phyloP scores from a whole-genome alignment of 2,888 invertebrate species.

The Cosmopolites sordidus region DNA sequence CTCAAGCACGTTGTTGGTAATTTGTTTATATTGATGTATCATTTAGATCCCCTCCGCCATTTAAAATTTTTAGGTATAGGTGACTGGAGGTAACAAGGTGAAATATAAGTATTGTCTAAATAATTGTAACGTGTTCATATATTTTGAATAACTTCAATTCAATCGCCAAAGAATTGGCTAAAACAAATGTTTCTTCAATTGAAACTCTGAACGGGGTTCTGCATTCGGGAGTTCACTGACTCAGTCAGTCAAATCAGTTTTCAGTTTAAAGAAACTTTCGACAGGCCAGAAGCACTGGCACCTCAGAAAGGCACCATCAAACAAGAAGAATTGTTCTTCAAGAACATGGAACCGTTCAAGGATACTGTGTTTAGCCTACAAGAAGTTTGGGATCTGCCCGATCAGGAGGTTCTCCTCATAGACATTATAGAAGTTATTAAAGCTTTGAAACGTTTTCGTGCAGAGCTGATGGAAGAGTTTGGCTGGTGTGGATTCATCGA shows the following conservation, averaged over 20 bases:
- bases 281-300: background rate
- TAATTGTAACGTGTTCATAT: too few species aligned
- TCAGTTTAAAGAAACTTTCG: slow-evolving; percentile 17
- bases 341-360: slow-evolving; percentile 16
- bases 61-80: too few species aligned
- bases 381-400: slow-evolving; percentile 11
- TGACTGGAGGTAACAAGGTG: too few species aligned
- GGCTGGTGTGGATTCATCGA: slow-evolving; percentile 5
- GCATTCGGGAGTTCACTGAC: slow-evolving; percentile 29
- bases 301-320: slow-evolving; percentile 15
- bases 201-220: slow-evolving; percentile 20
- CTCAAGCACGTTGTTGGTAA: too few species aligned
- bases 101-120: too few species aligned
- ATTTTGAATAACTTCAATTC: slow-evolving; percentile 12
- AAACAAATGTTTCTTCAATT: slow-evolving; percentile 8
- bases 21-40: too few species aligned
- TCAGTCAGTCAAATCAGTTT: slow-evolving; percentile 20
- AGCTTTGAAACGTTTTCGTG: slow-evolving; percentile 9
- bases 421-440: slow-evolving; percentile 21
- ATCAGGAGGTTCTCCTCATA: slow-evolving; percentile 22
- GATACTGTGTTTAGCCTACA: slow-evolving; percentile 16
- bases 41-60: too few species aligned
- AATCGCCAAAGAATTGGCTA: slow-evolving; percentile 9
- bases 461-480: slow-evolving; percentile 17
- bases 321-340: slow-evolving; percentile 21